Conservation (phyloP, 1,140 invertebrate species). For the Drosophila nigromelanica region DNA sequence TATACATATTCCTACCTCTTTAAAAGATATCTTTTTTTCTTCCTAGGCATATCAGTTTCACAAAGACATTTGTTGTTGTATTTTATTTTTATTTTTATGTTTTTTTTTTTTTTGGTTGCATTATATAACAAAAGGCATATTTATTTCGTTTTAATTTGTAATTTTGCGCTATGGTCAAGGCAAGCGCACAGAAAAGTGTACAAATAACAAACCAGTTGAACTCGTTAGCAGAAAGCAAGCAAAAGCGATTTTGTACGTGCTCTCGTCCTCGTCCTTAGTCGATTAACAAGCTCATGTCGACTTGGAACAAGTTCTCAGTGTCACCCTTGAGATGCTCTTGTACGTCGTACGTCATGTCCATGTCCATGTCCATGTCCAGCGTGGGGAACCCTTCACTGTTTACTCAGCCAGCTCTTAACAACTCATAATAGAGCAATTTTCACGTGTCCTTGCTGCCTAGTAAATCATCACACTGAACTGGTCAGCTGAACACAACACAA, state of each 20-base stretch:
- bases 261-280: conserved; percentile 29
- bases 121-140: conserved; percentile 79
- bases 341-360: neutral
- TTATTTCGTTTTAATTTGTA: conserved; percentile 83
- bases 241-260: no score
- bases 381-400: conserved; percentile 53
- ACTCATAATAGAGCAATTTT: conserved; percentile 84
- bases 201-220: conserved; percentile 66
- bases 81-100: conserved; percentile 13
- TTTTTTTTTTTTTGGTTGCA: conserved; percentile 50
- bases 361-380: conserved; percentile 46
- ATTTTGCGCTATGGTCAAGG: conserved; percentile 79
- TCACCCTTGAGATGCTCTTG: conserved; percentile 61
- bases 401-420: conserved; percentile 80
- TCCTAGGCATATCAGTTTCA: conserved; percentile 70
- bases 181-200: neutral
- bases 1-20: neutral
- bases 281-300: conserved; percentile 55
- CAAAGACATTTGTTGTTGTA: conserved; percentile 15
- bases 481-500: conserved; percentile 25
- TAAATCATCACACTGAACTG: conserved; percentile 67
- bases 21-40: conserved; percentile 2
- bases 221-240: conserved; percentile 40
- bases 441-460: conserved; percentile 72
- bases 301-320: conserved; percentile 57